Conservation (phyloP, 2,888 invertebrate genomes). For the Habroteleia sp. region DNA sequence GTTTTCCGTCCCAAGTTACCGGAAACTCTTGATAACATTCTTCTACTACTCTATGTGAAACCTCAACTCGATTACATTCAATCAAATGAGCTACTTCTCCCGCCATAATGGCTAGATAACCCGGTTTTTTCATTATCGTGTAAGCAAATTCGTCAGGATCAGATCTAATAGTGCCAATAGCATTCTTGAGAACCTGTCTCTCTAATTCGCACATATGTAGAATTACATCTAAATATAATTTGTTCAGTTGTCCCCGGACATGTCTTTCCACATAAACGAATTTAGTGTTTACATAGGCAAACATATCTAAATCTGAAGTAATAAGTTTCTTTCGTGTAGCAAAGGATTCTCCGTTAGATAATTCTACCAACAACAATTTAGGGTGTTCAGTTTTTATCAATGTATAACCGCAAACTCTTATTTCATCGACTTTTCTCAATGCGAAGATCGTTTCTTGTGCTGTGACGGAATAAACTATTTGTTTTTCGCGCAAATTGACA, state of each 20-base stretch:
- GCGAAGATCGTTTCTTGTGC: constrained; percentile 56
- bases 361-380: constrained; percentile 14
- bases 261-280: constrained; percentile 69
- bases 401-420: constrained; percentile 15
- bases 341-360: not conserved
- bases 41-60: constrained; percentile 11
- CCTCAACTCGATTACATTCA: constrained; percentile 65
- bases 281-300: constrained; percentile 67
- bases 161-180: constrained; percentile 64
- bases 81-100: constrained; percentile 71
- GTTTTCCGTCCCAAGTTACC: constrained; percentile 12
- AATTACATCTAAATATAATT: constrained; percentile 64
- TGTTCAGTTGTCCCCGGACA: constrained; percentile 55
- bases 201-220: constrained; percentile 66
- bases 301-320: constrained; percentile 59
- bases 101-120: constrained; percentile 65
- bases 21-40: constrained; percentile 64
- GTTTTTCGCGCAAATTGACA: not conserved
- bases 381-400: constrained; percentile 51
- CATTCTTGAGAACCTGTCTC: constrained; percentile 66
- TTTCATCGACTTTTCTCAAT: constrained; percentile 16
- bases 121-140: constrained; percentile 65
- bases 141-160: constrained; percentile 67
- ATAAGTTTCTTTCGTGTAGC: not conserved
- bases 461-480: constrained; percentile 42